A percentile compares a stretch with the other conserved stretches of the same genome.
phyloP scores from a whole-genome alignment of 1,140 invertebrate genomes.

The Propsilocerus akamusi region DNA sequence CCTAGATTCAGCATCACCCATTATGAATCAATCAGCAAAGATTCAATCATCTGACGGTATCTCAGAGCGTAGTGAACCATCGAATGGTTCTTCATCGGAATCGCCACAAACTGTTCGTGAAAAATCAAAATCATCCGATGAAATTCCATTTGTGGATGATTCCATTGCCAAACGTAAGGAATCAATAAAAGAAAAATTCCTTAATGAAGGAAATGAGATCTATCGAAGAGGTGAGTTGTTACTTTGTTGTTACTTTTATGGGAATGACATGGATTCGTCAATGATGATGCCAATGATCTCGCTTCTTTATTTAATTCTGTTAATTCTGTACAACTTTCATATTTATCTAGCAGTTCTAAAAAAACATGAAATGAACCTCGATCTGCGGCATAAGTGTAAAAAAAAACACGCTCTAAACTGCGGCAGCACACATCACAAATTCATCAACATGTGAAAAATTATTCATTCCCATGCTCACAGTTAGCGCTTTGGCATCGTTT shows the following conservation, averaged over 20 bases:
- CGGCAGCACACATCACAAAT: too few species aligned
- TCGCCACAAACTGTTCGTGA: not conserved
- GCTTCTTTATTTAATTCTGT: too few species aligned
- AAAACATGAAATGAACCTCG: too few species aligned
- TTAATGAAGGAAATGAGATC: not conserved
- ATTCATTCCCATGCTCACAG: conserved; percentile 3
- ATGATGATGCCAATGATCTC: too few species aligned
- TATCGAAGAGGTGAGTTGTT: not conserved
- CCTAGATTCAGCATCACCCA: not conserved
- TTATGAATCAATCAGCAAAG: not conserved
- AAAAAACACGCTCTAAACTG: too few species aligned
- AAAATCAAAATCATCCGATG: not conserved
- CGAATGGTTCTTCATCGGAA: not conserved
- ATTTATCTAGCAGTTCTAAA: too few species aligned
- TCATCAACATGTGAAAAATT: too few species aligned
- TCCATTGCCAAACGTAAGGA: not conserved
- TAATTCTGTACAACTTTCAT: too few species aligned
- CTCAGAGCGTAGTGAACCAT: not conserved
- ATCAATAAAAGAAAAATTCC: not conserved
- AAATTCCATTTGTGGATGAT: not conserved
- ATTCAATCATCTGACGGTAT: not conserved
- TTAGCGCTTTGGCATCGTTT: not conserved
- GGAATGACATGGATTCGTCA: too few species aligned
- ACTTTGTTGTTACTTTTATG: too few species aligned
- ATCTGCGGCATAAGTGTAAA: too few species aligned